Base-by-base conservation (phyloP, 35 echinoderm and acorn worm genomes). In the Nesometra sesokonis region DNA sequence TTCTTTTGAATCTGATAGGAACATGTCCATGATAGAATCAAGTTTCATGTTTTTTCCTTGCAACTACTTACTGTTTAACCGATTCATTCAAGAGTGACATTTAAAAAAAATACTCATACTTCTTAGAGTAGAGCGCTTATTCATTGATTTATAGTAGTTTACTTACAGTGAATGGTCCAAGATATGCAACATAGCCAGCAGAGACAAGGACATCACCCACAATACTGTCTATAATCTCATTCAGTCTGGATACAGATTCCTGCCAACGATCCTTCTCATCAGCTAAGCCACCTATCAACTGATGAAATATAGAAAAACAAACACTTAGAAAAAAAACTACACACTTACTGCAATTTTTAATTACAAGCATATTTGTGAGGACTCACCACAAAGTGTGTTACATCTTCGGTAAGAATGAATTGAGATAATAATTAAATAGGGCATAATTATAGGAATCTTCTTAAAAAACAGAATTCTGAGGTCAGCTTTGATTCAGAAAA, bases 221-320 rank as follows among this genome's bases (percentile, higher is more conserved):
- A 78, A 98, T 98, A 33, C 87, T 86, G 33, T 93, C 88, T n/a
- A 98, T 98, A 4, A 94, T 90, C 82, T 84, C 85, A 30, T 98
- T 90, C 80, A 98, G 90, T 30, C 32, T 81, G 34, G 94, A 85
- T n/a, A 98, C 95, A 32, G 95, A 98, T 36, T 98, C 95, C 37
- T 90, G 89, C 95, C 95, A 98, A 35, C 95, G 87, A 23, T 91
- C 95, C 77, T 98, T 98, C 77, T 98, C 95, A 82, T 98, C 95
- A 21, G 95, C 95, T 46, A 98, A 79, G 38, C 95, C 95, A 79
- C 95, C 95, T 82, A 98, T 98, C 37, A 98, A 80, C 93, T 96
- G 67, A n/a, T n/a, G n/a, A 27, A 80, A 84, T 37, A 43, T 35
- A 77, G 9, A 38, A 82, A 32, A 89, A 40, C 17, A 30, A 82